A percentile compares a stretch with the other conserved stretches of the same genome.
Evolutionary conservation across 2,113 vertebrate genomes (phyloP).

Genomic region (Nyctibius bracteatus): DNA sequence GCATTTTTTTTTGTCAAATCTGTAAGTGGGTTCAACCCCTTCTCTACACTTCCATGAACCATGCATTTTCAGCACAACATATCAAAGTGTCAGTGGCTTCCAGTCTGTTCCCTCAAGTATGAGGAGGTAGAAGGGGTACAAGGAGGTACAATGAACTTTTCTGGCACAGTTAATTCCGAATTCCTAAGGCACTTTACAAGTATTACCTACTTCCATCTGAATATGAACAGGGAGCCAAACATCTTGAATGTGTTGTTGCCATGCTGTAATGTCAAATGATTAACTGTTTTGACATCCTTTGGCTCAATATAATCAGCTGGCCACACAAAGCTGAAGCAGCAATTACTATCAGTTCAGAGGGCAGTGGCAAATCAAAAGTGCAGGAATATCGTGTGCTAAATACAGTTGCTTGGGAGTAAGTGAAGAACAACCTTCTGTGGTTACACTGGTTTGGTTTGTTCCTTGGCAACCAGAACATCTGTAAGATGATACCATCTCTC

Average conservation of each 20-base stretch:
- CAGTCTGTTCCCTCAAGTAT: neutral
- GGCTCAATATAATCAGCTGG: neutral
- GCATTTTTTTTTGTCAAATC: neutral
- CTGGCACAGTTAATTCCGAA: neutral
- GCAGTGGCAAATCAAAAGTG: neutral
- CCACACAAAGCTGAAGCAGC: neutral
- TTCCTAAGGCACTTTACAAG: neutral
- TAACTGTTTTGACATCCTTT: neutral
- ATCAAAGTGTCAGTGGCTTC: neutral
- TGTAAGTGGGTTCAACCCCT: neutral
- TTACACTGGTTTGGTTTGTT: neutral
- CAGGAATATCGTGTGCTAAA: fast-evolving
- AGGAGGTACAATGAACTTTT: no score
- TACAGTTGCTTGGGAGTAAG: neutral
- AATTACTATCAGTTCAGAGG: neutral
- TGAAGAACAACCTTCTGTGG: neutral
- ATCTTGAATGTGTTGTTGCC: neutral
- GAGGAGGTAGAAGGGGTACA: neutral
- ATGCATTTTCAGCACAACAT: neutral
- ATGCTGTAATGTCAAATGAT: neutral
- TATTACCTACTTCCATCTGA: neutral
- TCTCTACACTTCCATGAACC: neutral
- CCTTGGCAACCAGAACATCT: neutral
- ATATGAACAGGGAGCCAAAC: neutral
- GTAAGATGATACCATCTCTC: neutral